Evolutionary conservation across 2,797 vertebrate genomes (phyloP).

Genomic region (Serranus cabrilla): DNA sequence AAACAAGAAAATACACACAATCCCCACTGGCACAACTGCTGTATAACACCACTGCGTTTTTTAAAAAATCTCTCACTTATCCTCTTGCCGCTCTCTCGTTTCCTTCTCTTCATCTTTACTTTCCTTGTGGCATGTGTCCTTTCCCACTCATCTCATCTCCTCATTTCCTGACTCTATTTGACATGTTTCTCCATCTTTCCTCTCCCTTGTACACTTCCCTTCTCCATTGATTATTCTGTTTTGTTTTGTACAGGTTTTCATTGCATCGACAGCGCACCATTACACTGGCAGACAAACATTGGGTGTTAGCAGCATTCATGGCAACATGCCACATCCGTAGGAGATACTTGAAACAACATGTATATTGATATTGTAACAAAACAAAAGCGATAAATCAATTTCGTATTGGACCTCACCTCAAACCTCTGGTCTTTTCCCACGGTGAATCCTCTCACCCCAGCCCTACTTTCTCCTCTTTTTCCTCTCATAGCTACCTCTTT

Average conservation of each 20-base stretch:
- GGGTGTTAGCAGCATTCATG: slow-evolving; percentile 50
- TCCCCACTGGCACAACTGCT: slow-evolving; percentile 56
- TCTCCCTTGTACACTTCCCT: not conserved
- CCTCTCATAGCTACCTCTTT: slow-evolving; percentile 50
- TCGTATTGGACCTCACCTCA: slow-evolving; percentile 36
- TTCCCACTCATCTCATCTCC: slow-evolving; percentile 10
- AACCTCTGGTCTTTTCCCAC: slow-evolving; percentile 9
- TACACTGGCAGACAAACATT: slow-evolving; percentile 45
- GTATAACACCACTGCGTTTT: slow-evolving; percentile 36
- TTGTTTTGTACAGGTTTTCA: slow-evolving; percentile 23
- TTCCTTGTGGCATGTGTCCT: slow-evolving; percentile 33
- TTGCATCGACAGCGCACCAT: slow-evolving; percentile 16
- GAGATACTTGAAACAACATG: slow-evolving; percentile 76
- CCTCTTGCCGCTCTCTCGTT: slow-evolving; percentile 30
- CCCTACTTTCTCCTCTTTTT: not conserved
- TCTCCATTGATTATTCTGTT: slow-evolving; percentile 10
- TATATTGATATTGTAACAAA: slow-evolving; percentile 63
- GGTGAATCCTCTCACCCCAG: slow-evolving; percentile 15
- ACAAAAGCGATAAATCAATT: slow-evolving; percentile 50
- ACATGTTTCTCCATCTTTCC: not conserved
- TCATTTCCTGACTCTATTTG: not conserved
- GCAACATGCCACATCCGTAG: slow-evolving; percentile 50
- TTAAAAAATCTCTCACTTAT: slow-evolving; percentile 39
- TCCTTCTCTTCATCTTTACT: slow-evolving; percentile 42
- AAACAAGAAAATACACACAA: slow-evolving; percentile 67